Conservation (phyloP, 2,888 invertebrate genomes). For the Pristionchus mayeri region DNA sequence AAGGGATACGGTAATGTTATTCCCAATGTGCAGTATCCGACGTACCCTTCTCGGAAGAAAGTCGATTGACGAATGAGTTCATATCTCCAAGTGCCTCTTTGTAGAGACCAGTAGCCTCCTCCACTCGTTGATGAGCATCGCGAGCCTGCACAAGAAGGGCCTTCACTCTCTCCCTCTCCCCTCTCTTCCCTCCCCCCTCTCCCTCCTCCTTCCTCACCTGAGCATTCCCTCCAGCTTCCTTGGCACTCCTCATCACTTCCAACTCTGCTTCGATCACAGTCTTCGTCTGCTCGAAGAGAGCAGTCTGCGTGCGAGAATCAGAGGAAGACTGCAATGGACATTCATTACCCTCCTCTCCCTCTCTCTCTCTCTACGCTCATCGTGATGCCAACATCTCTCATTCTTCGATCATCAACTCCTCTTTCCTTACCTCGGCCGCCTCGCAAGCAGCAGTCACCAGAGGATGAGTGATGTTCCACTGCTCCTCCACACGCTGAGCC, state of each 20-base stretch:
- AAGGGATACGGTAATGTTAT: conserved; percentile 50
- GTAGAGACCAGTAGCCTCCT: conserved; percentile 86
- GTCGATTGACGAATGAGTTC: conserved; percentile 78
- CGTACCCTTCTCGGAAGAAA: conserved; percentile 63
- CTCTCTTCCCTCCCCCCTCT: not conserved
- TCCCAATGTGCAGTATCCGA: conserved; percentile 14
- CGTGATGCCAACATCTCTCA: too few species aligned
- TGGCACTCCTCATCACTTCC: conserved; percentile 84
- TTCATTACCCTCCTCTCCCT: too few species aligned
- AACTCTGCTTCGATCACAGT: conserved; percentile 94
- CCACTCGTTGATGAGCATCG: conserved; percentile 86
- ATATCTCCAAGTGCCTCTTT: conserved; percentile 87
- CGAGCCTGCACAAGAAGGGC: conserved; percentile 81
- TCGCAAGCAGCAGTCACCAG: conserved; percentile 87
- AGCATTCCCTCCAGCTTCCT: conserved; percentile 93
- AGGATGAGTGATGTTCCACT: conserved; percentile 84
- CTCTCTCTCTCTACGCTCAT: too few species aligned
- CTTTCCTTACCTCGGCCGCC: conserved; percentile 58
- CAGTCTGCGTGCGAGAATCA: conserved; percentile 89
- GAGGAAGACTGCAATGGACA: conserved; percentile 76
- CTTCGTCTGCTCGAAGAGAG: conserved; percentile 86
- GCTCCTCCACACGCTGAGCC: conserved; percentile 84
- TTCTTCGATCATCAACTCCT: not conserved
- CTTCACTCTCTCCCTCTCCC: not conserved
- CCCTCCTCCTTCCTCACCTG: conserved; percentile 78